phyloP scores from a whole-genome alignment of 2,113 vertebrate species.

The Andinoacara biseriatus region DNA sequence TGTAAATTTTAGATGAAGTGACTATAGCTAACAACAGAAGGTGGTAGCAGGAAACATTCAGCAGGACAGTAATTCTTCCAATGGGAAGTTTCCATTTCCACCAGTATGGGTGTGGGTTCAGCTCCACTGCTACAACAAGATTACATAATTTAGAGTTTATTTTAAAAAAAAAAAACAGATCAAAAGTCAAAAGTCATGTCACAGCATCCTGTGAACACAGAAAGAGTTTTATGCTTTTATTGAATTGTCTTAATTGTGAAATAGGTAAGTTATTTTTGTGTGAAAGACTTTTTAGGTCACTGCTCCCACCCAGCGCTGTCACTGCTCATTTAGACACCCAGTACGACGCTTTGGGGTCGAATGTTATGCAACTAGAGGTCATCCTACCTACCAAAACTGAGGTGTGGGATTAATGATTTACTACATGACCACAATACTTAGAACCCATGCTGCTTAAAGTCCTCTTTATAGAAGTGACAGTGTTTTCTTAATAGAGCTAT shows the following conservation, averaged over 20 bases:
- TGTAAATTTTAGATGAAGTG: background rate
- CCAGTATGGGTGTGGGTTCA: background rate
- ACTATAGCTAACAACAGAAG: background rate
- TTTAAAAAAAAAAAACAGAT: constrained; percentile 10
- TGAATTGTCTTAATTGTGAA: constrained; percentile 19
- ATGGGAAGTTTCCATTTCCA: background rate
- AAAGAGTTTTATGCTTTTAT: constrained; percentile 21
- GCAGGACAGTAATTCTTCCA: background rate
- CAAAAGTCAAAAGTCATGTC: constrained; percentile 11
- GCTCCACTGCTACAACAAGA: background rate
- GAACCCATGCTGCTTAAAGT: background rate
- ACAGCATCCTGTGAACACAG: constrained; percentile 12
- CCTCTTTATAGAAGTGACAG: background rate
- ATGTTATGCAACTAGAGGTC: constrained; percentile 18
- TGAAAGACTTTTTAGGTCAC: constrained; percentile 5
- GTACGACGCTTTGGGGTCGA: constrained; percentile 22
- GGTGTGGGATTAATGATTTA: constrained; percentile 4
- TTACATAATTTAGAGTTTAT: background rate
- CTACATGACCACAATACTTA: constrained; percentile 1
- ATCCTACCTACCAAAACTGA: background rate
- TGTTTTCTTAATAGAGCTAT: background rate
- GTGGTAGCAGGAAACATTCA: background rate
- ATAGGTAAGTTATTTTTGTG: constrained; percentile 28
- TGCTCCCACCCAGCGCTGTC: background rate
- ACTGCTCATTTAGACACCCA: background rate